A percentile compares a stretch with the other conserved stretches of the same genome.
Conservation (phyloP, 2,797 vertebrate genomes). For the Anisognathus igniventris region DNA sequence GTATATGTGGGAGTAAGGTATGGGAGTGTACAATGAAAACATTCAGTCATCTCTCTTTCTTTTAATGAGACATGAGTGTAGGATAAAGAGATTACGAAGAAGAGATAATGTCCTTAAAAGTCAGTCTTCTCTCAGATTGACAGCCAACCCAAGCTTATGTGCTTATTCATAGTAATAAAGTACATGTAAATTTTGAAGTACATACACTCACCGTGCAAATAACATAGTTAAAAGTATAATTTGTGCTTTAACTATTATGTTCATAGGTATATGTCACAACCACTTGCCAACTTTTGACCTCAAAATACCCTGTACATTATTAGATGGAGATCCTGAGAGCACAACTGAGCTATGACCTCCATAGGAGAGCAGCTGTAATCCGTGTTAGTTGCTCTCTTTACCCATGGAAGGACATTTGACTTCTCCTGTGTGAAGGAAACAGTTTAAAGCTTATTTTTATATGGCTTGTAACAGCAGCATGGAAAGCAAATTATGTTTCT, state of each 20-base stretch:
- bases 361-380: not conserved
- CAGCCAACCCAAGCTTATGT: not conserved
- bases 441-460: not conserved
- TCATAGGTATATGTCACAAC: not conserved
- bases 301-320: not conserved
- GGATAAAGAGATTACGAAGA: not conserved
- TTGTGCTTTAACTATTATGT: rapidly evolving
- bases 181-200: not conserved
- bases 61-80: not conserved
- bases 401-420: not conserved
- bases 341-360: not conserved
- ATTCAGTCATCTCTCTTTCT: not conserved
- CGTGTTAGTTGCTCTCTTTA: not conserved
- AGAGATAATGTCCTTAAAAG: not conserved
- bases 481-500: not conserved
- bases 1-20: not conserved
- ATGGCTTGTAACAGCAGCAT: not conserved
- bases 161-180: not conserved
- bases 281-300: not conserved
- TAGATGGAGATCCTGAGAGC: not conserved
- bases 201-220: not conserved
- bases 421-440: not conserved
- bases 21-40: not conserved
- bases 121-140: not conserved
- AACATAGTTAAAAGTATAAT: not conserved